These are phyloP conservation scores for Aethes cnicana DNA, from an alignment of 2,888 invertebrate genomes.

Conservation along the genomic window DNA sequence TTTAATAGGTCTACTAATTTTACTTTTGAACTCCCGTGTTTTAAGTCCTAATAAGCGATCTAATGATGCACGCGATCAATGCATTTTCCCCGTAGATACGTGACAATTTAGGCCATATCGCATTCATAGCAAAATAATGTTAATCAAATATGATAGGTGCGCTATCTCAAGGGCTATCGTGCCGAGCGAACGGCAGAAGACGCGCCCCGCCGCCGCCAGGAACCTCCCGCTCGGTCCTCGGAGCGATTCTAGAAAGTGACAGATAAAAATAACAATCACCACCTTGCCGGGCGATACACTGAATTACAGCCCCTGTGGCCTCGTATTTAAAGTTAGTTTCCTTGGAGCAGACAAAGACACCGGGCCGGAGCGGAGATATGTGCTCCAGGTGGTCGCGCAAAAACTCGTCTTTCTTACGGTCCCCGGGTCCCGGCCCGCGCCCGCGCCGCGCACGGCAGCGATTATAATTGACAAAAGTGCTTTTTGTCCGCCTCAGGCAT, in stretches of 20 bases:
- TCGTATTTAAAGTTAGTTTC: neutral
- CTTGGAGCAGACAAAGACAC: too few species aligned
- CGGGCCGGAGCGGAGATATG: neutral
- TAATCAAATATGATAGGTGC: too few species aligned
- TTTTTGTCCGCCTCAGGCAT: conserved; percentile 7
- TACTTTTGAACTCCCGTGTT: too few species aligned
- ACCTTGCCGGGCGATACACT: neutral
- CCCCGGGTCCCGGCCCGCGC: neutral
- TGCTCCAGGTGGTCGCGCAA: conserved; percentile 24
- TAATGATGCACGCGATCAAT: too few species aligned
- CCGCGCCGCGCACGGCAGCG: too few species aligned
- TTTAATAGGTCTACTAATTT: too few species aligned
- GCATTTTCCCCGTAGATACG: too few species aligned
- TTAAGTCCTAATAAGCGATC: too few species aligned
- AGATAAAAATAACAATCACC: conserved; percentile 24
- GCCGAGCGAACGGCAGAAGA: conserved; percentile 32
- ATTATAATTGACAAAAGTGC: conserved; percentile 25
- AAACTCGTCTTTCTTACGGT: conserved; percentile 26
- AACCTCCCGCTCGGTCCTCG: conserved; percentile 9
- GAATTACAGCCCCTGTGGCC: neutral
- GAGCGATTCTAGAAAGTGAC: conserved; percentile 21
- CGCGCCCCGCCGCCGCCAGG: conserved; percentile 35
- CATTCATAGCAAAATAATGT: too few species aligned
- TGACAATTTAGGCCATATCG: too few species aligned
- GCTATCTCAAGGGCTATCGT: too few species aligned